These are phyloP conservation scores for Alethe castanea DNA, from an alignment of 2,113 vertebrate genomes.

Conservation along the genomic window DNA sequence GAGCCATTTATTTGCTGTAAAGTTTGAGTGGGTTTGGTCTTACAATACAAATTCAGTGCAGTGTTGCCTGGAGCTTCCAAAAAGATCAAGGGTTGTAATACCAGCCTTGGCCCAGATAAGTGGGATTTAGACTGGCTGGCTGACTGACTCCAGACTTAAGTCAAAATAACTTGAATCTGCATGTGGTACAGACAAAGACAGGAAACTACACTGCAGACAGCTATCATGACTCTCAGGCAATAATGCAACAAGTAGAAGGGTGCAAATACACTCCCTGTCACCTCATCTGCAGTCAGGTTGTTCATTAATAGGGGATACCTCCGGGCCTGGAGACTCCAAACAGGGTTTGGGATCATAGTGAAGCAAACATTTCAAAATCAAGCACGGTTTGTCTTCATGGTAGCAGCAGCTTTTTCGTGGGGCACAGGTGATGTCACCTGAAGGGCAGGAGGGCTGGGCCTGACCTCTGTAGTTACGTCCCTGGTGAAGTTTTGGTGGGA, in stretches of 20 bases:
- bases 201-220: not conserved
- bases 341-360: not conserved
- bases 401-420: not conserved
- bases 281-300: not conserved
- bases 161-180: not conserved
- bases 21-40: not conserved
- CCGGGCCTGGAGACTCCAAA: not conserved
- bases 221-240: rapidly evolving
- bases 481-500: not conserved
- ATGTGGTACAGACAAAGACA: not conserved
- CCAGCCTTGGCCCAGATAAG: not conserved
- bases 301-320: not conserved
- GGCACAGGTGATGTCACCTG: not conserved
- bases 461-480: not conserved
- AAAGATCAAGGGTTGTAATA: not conserved
- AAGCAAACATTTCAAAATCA: not conserved
- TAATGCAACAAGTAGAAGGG: not conserved
- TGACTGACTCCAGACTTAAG: not conserved
- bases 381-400: rapidly evolving
- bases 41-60: not conserved
- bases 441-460: not conserved
- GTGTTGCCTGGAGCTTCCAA: not conserved
- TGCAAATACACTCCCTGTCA: not conserved
- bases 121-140: not conserved
- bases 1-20: not conserved